phyloP scores from a whole-genome alignment of 1,140 invertebrate genomes.

The Drosophila auraria region DNA sequence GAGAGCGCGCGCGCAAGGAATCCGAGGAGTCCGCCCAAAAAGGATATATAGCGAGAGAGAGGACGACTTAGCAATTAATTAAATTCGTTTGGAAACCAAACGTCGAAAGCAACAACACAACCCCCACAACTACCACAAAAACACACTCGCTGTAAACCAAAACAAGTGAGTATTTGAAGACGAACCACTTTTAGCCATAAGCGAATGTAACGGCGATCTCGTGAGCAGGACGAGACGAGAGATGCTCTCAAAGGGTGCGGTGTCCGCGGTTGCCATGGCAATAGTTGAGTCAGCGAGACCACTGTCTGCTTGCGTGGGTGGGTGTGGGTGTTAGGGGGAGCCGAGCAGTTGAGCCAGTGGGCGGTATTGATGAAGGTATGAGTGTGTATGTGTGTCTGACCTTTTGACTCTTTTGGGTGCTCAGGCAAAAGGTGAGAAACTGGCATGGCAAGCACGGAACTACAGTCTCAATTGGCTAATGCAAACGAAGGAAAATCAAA shows the following conservation, averaged over 20 bases:
- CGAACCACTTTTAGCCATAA: slow-evolving; percentile 17
- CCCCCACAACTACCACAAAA: slow-evolving; percentile 23
- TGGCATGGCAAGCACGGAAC: slow-evolving; percentile 1
- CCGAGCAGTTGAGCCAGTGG: not conserved
- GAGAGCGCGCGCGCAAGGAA: slow-evolving; percentile 66
- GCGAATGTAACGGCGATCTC: slow-evolving; percentile 7
- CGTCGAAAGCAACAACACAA: slow-evolving; percentile 22
- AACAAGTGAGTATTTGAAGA: slow-evolving; percentile 75
- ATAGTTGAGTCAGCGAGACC: slow-evolving; percentile 14
- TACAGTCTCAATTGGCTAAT: slow-evolving; percentile 1
- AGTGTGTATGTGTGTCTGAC: slow-evolving; percentile 57
- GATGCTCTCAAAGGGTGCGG: slow-evolving; percentile 7
- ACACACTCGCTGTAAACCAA: slow-evolving; percentile 35
- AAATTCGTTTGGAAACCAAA: slow-evolving; percentile 44
- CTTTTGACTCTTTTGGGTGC: slow-evolving; percentile 65
- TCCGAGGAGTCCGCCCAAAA: slow-evolving; percentile 15
- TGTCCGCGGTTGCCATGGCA: slow-evolving; percentile 13
- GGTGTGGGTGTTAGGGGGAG: not conserved
- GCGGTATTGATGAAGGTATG: not conserved
- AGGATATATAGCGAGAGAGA: slow-evolving; percentile 19
- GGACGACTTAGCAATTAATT: slow-evolving; percentile 43
- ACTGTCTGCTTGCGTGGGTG: slow-evolving; percentile 6
- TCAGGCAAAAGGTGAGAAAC: slow-evolving; percentile 19
- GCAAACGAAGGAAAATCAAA: slow-evolving; percentile 13
- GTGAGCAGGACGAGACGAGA: slow-evolving; percentile 12